These are phyloP conservation scores for Rallus crepitans DNA, from an alignment of 2,797 vertebrate genomes.

Conservation along the genomic window DNA sequence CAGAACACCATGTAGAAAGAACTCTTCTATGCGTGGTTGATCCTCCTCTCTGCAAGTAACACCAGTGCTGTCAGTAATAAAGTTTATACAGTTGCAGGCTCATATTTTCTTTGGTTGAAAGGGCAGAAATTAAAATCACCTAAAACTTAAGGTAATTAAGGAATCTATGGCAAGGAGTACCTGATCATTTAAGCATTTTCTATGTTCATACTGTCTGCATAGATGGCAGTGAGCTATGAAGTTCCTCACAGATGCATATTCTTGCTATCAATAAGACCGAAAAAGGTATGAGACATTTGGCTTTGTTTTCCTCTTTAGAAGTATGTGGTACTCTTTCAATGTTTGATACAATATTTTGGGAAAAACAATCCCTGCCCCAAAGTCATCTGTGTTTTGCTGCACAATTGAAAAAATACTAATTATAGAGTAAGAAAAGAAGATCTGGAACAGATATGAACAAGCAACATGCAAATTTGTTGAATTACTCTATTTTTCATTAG, in stretches of 20 bases:
- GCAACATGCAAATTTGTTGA: slow-evolving; percentile 6
- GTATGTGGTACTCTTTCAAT: background rate
- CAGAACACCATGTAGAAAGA: background rate
- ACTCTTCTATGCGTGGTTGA: background rate
- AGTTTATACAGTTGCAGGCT: background rate
- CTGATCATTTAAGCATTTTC: background rate
- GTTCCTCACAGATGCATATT: background rate
- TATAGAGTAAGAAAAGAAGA: slow-evolving; percentile 1
- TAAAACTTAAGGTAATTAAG: background rate
- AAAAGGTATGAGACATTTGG: background rate
- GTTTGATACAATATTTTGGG: background rate
- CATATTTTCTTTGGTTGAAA: background rate
- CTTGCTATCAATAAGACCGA: background rate
- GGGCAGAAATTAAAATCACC: background rate
- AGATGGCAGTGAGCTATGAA: background rate
- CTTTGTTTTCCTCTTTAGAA: background rate
- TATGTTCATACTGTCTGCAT: rapidly evolving
- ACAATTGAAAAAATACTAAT: slow-evolving; percentile 4
- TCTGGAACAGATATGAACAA: background rate
- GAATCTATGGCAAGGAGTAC: background rate
- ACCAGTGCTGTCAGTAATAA: background rate
- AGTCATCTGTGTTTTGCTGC: background rate
- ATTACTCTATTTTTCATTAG: background rate
- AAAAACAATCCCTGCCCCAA: background rate
- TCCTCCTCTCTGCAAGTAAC: background rate